Evolutionary conservation across 2,888 invertebrate species (phyloP).

Genomic region (Volucella inflata): DNA sequence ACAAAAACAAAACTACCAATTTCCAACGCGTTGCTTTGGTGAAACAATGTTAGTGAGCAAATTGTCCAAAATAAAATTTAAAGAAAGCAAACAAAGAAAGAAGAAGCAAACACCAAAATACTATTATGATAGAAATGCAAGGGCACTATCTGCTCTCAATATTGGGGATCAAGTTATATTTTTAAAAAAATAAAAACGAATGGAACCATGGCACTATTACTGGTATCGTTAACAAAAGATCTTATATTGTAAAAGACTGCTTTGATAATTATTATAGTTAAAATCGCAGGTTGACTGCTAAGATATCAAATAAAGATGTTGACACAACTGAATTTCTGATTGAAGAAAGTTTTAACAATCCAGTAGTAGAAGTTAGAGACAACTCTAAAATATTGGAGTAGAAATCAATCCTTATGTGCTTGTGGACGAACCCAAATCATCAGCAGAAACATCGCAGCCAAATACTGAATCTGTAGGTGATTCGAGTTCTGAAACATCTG

Average conservation of each 20-base stretch:
- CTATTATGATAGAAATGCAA: slow-evolving; percentile 30
- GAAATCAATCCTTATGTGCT: slow-evolving; percentile 21
- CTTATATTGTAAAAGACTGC: slow-evolving; percentile 26
- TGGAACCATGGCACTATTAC: slow-evolving; percentile 41
- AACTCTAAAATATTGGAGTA: slow-evolving; percentile 8
- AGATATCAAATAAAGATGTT: too few relatives aligned
- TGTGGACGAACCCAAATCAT: slow-evolving; percentile 25
- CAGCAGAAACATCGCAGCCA: slow-evolving; percentile 8
- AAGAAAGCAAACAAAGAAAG: too few relatives aligned
- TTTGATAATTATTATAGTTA: slow-evolving; percentile 27
- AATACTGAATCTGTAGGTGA: slow-evolving; percentile 23
- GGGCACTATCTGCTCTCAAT: slow-evolving; percentile 15
- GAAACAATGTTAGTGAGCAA: slow-evolving; percentile 50
- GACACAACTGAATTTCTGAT: not conserved
- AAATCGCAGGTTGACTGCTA: slow-evolving; percentile 35
- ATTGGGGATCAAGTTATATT: slow-evolving; percentile 38
- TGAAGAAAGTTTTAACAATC: too few relatives aligned
- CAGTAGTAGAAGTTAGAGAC: too few relatives aligned
- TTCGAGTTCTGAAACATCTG: not conserved
- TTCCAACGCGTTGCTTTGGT: slow-evolving; percentile 26
- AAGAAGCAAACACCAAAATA: slow-evolving; percentile 49
- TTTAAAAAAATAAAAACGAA: slow-evolving; percentile 64
- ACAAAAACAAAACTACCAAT: slow-evolving; percentile 58
- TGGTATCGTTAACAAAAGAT: slow-evolving; percentile 38
- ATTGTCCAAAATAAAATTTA: slow-evolving; percentile 48